phyloP scores from a whole-genome alignment of 2,888 invertebrate species.

The Arge pagana region DNA sequence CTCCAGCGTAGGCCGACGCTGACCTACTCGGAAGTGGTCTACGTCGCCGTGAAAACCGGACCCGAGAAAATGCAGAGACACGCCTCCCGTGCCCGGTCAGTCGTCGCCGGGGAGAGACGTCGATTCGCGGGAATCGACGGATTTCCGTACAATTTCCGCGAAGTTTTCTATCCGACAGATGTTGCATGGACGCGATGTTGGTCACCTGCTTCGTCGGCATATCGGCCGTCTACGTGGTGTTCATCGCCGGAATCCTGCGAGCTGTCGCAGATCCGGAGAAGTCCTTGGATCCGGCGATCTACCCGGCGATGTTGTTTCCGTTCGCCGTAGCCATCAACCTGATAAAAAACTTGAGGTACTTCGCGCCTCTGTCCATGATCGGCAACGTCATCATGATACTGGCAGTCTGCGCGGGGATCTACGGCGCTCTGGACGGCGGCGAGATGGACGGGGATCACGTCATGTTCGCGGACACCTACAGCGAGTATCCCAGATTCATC shows the following conservation, averaged over 20 bases:
- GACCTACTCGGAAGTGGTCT: conserved; percentile 38
- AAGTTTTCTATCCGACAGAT: too few relatives aligned
- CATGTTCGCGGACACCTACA: conserved; percentile 15
- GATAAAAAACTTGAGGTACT: conserved; percentile 31
- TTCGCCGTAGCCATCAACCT: conserved; percentile 37
- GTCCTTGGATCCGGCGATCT: conserved; percentile 31
- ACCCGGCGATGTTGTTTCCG: conserved; percentile 38
- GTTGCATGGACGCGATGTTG: conserved; percentile 34
- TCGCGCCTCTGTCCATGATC: conserved; percentile 35
- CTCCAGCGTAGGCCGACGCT: conserved; percentile 31
- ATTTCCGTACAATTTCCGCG: too few relatives aligned
- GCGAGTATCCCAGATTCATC: conserved; percentile 42
- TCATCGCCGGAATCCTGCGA: conserved; percentile 37
- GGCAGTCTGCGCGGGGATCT: conserved; percentile 34
- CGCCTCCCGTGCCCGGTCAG: neutral
- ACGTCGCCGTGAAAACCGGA: conserved; percentile 30
- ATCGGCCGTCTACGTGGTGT: conserved; percentile 41
- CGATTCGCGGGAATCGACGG: too few relatives aligned
- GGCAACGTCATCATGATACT: conserved; percentile 36
- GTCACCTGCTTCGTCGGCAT: conserved; percentile 40
- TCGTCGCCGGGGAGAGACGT: too few relatives aligned
- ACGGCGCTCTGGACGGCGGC: conserved; percentile 37
- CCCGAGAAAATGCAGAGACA: conserved; percentile 12
- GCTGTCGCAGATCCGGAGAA: conserved; percentile 33
- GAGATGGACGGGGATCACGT: conserved; percentile 33